Evolutionary conservation across 2,113 vertebrate genomes (phyloP), one percentile per base, ranked within the genome.

Genomic region (Gopherus evgoodei): DNA sequence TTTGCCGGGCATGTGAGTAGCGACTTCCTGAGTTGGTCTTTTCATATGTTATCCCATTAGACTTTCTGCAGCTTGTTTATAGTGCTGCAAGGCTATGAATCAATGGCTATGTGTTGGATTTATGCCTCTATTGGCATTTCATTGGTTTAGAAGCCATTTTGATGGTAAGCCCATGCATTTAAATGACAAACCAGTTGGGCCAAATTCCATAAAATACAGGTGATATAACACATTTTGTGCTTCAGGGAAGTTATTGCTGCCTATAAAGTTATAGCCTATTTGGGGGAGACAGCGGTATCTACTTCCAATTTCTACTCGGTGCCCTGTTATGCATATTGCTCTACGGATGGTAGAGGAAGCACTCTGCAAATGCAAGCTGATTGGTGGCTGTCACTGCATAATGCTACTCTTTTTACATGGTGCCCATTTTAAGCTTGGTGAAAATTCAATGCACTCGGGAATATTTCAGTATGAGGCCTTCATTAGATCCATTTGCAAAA

Each of bases 181-280:
- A 96, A 97, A 97, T 98, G 91, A 93, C 88, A 96, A 96, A 96
- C 75, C 17, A 3, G 83, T 94, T 94, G 97, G 94, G 94, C 90
- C 89, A 97, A 97, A 96, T 97, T 92, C 94, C 93, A 89, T 97
- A 96, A 97, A 96, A 94, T 65, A 57, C 86, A 95, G 95, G 92
- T 92, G 53, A 97, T 96, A 95, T 93, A 96, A 97, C 93, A 93
- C 76, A 96, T 97, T 93, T 87, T 87, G 56, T 93, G 90, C 83
- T 94, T 88, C 56, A 42, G 76, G 88, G 47, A 91, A 90, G 94
- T 92, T 95, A 97, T 59, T 88, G 84, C 91, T 93, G 87, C 83
- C 94, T 93, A 76, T 96, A 90, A 97, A 97, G 91, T 92, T 81
- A 84, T 1, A 96, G 84, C 35, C 78, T 92, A 62, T 75, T 81